Evolutionary conservation across 2,113 vertebrate genomes (phyloP), one percentile per base, ranked within the genome.

Genomic region (Catharus bicknelli): DNA sequence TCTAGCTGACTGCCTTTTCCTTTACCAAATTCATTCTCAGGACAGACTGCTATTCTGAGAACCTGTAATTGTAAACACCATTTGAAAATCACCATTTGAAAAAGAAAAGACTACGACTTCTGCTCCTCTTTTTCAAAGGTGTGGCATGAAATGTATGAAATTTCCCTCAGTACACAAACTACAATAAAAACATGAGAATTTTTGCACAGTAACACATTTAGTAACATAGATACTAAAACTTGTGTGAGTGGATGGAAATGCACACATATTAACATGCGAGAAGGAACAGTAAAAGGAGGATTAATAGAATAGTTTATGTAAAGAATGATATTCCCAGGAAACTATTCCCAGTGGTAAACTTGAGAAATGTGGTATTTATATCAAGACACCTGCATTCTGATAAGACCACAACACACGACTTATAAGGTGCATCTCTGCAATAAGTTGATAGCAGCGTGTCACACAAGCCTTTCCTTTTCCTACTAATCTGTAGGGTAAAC

Each of bases 401-500:
- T 42, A 66, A 80, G 67, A 51, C 7, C 57, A 42, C 11, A 70
- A 47, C 22, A 83, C 22, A 61, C 3, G 6, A 51, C 47, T 54
- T 45, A 13, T 5, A 83, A 66, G 5, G 4, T 32, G 40, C 19
- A 70, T 66, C 36, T 84, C 66, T 36, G 55, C 14, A 75, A 34
- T 8, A 83, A 75, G 11, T 40, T 27, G 9, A 34, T 4, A 61
- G 29, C 21, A 75, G 36, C 0, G 0, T 50, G 42, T 16, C 36
- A 47, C 22, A 61, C 3, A n/a, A 72, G n/a, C 11, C 25, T 17
- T 64, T 78, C 13, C 11, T 32, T 66, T 75, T 66, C 51, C 42
- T 57, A 4, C 42, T 30, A 40, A 40, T 38, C n/a, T 58, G 6
- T 11, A 51, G 30, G 21, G 55, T 68, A 83, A 73, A 53, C 8